Base-by-base conservation (phyloP, 2,797 vertebrate species). In the Amphiprion clarkii region DNA sequence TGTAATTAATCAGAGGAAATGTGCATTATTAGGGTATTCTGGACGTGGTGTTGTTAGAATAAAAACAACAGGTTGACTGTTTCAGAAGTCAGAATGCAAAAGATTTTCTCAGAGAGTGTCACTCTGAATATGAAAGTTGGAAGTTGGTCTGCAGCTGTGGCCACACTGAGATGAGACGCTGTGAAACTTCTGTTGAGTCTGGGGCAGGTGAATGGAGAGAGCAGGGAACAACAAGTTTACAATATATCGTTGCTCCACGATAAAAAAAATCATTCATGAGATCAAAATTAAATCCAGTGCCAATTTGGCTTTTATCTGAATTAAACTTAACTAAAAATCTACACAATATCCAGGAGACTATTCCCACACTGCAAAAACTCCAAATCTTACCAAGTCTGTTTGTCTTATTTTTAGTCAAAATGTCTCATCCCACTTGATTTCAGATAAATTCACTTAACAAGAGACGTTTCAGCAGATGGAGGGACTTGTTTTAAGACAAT, bases 81-180 rank as follows among this genome's bases (percentile, higher is more conserved):
- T 40, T 39, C 12, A 46, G 19, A 11, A 52, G 49, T 53, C 3
- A 11, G 27, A 27, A 27, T 48, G 12, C 21, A 44, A 56, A 71
- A 10, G 1, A 65, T 19, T 62, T 71, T 48, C 5, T 55, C 23
- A 16, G 23, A 27, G 48, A 58, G 27, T 49, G 39, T 82, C 49
- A 68, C 55, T 62, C 72, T 68, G 13, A 23, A 53, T 44, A 33
- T 54, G 11, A 44, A 79, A 73, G 68, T 65, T 40, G 71, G 42
- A 70, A 73, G 53, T 69, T 75, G 73, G 73, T 70, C 39, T 27
- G 27, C 31, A 40, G 53, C 74, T 80, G 79, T 81, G 75, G 60
- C 16, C 1, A 12, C 31, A 21, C 69, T 40, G 17, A 40, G 60
- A 74, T 17, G 42, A 65, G 31, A 49, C 46, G 58, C 67, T 63